These are phyloP conservation scores for Acrossocheilus wenchowensis DNA, from an alignment of 2,797 vertebrate species.

Conservation along the genomic window DNA sequence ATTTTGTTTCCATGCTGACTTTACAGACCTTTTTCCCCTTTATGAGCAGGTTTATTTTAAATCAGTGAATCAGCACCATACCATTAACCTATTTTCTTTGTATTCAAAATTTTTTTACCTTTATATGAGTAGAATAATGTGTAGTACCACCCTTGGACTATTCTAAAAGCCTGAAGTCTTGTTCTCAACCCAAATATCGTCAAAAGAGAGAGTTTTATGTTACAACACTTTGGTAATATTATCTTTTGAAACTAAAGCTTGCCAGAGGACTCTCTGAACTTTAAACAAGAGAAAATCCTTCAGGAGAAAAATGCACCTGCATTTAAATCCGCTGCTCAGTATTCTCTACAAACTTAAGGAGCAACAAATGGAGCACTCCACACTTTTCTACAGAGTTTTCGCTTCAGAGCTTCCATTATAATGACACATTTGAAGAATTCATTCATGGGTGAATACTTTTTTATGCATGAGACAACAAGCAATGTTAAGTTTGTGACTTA, in stretches of 20 bases:
- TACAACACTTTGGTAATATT: conserved; percentile 53
- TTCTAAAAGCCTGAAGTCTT: conserved; percentile 11
- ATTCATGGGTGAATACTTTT: conserved; percentile 17
- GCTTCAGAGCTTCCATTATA: conserved; percentile 22
- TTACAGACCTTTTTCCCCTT: neutral
- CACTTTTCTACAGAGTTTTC: neutral
- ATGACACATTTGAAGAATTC: conserved; percentile 17
- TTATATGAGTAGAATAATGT: neutral
- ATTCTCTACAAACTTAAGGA: neutral
- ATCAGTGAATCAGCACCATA: neutral
- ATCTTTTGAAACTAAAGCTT: conserved; percentile 46
- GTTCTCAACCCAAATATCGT: conserved; percentile 7
- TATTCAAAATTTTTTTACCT: neutral
- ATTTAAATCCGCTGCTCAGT: neutral
- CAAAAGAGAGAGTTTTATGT: conserved; percentile 20
- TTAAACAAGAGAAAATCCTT: conserved; percentile 46
- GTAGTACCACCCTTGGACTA: neutral
- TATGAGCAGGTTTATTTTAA: neutral
- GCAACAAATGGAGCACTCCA: conserved; percentile 6
- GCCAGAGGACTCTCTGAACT: conserved; percentile 34
- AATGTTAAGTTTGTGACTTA: conserved; percentile 35
- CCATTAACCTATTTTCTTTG: neutral
- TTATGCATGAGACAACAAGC: conserved; percentile 32
- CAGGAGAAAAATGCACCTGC: conserved; percentile 3
- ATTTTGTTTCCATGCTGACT: neutral